Base-by-base conservation (phyloP, 2,888 invertebrate genomes). In the Amitus sp. region DNA sequence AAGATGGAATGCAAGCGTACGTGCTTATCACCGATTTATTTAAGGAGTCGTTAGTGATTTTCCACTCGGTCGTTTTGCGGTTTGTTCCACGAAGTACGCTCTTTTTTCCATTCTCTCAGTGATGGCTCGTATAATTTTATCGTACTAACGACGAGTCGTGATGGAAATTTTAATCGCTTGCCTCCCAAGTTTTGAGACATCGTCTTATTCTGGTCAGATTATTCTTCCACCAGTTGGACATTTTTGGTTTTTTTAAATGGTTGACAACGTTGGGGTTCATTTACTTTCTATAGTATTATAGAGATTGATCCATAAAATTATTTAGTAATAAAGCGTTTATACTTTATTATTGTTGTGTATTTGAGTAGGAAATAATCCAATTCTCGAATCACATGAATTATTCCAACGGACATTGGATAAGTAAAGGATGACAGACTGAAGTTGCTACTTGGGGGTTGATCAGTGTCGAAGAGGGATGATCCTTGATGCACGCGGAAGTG, bases 401-500 rank as follows among this genome's bases (percentile, higher is more conserved):
- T 56, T 50, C 54, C 23, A 45, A 56, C 43, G 70, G 73, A 71
- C 73, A 72, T 75, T 70, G 73, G 73, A 71, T 73, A 73, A 70
- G 75, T 75, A 75, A 76, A 73, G 71, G 76, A 75, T 73, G 75
- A 74, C 75, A 72, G 71, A 69, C 65, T 68, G 67, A 66, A 68
- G 69, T 71, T 23, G 45, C 67, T 62, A 64, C 66, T 66, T 65
- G 66, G 65, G 69, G 70, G 72, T 70, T 73, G 74, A 75, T 73
- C 76, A 74, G 74, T 66, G 62, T 68, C 69, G 74, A 75, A 75
- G 75, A 78, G 76, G 77, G 76, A 78, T 78, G 76, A 78, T 78
- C 77, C 76, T 67, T 65, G 55, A 71, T 70, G 72, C 73, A 75
- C 75, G 51, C 20, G 33, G 33, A 51, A 51, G 34, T 63, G n/a